Evolutionary conservation across 1,140 invertebrate genomes (phyloP).

Genomic region (Musca vetustissima): DNA sequence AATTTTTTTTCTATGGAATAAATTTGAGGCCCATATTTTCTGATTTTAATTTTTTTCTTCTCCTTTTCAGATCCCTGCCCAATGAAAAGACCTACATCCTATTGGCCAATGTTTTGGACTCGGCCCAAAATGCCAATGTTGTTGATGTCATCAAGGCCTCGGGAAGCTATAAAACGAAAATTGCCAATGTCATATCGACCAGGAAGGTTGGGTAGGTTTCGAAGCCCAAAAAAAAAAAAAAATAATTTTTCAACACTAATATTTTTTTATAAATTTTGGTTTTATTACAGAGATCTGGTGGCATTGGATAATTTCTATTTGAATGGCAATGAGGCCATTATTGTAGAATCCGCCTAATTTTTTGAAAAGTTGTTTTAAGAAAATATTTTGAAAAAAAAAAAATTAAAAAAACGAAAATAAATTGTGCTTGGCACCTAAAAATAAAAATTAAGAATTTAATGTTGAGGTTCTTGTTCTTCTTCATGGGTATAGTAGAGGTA

Average conservation of each 20-base stretch:
- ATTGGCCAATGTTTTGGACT: conserved; percentile 27
- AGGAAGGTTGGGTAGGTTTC: conserved; percentile 18
- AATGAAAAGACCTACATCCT: conserved; percentile 29
- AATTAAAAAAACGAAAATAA: neutral
- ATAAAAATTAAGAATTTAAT: neutral
- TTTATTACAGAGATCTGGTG: conserved; percentile 23
- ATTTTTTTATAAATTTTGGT: neutral
- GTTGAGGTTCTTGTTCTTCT: neutral
- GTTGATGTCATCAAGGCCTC: neutral
- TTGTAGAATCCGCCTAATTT: conserved; percentile 20
- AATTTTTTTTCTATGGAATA: too few relatives aligned
- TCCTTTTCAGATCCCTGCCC: conserved; percentile 19
- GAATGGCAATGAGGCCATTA: conserved; percentile 21
- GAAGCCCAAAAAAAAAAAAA: too few relatives aligned
- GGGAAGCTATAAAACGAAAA: conserved; percentile 20
- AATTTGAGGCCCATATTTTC: neutral
- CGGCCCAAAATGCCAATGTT: neutral
- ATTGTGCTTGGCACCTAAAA: neutral
- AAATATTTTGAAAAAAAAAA: conserved; percentile 9
- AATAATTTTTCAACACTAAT: neutral
- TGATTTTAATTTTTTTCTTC: neutral
- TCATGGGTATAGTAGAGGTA: conserved; percentile 41
- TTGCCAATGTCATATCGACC: conserved; percentile 24
- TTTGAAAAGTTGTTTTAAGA: neutral
- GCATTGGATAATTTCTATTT: conserved; percentile 6